phyloP scores from a whole-genome alignment of 2,888 invertebrate species.

The Lycia hirtaria region DNA sequence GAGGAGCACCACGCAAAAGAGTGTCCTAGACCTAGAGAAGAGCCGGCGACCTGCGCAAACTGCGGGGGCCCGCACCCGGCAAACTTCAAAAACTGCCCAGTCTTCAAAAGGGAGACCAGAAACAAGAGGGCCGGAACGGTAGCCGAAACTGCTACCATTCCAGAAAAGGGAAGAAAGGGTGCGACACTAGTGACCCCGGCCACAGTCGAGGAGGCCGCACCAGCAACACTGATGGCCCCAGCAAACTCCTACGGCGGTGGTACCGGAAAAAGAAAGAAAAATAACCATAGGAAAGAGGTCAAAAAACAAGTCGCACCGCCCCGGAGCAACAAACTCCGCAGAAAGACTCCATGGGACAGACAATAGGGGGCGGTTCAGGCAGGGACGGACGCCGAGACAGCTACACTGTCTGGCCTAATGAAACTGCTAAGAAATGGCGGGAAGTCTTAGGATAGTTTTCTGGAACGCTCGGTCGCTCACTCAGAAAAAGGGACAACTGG shows the following conservation, averaged over 20 bases:
- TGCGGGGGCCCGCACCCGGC: neutral
- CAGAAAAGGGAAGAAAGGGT: neutral
- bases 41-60: neutral
- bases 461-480: constrained; percentile 1
- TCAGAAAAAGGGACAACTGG: neutral
- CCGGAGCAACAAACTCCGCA: too few relatives aligned
- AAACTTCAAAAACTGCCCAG: neutral
- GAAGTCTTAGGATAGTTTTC: neutral
- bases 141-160: neutral
- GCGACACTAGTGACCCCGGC: neutral
- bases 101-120: neutral
- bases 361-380: neutral
- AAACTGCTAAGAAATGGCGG: neutral
- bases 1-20: neutral
- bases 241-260: neutral
- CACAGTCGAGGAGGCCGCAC: neutral
- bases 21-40: neutral
- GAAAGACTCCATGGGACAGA: neutral
- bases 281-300: too few relatives aligned
- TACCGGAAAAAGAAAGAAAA: neutral
- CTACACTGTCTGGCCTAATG: neutral
- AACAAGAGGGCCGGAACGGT: neutral
- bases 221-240: neutral
- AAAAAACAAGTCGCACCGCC: too few relatives aligned
- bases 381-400: neutral